phyloP scores from a whole-genome alignment of 2,113 vertebrate genomes.

The Spea multiplicata region DNA sequence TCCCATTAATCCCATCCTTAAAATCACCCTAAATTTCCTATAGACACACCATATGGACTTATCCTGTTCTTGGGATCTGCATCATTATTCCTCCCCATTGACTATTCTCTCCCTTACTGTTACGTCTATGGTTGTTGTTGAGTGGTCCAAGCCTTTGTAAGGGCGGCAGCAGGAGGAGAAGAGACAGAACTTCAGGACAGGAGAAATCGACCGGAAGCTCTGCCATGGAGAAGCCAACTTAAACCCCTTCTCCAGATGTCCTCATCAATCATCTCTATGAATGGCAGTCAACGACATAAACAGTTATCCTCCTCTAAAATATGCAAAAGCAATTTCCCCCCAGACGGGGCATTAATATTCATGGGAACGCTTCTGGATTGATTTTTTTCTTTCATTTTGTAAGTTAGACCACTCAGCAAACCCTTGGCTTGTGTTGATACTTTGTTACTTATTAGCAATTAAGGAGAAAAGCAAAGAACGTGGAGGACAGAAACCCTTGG shows the following conservation, averaged over 20 bases:
- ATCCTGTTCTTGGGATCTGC: neutral
- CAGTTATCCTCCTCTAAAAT: neutral
- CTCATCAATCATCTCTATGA: neutral
- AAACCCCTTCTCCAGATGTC: neutral
- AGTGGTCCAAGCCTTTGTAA: too few species aligned
- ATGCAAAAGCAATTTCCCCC: neutral
- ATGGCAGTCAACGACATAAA: neutral
- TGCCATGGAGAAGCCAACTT: too few species aligned
- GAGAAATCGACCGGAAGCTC: too few species aligned
- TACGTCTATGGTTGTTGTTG: too few species aligned
- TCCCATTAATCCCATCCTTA: too few species aligned
- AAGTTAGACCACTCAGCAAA: neutral
- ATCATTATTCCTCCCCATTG: too few species aligned
- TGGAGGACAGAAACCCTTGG: neutral
- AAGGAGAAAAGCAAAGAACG: neutral
- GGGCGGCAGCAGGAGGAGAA: too few species aligned
- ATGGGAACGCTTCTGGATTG: constrained; percentile 16
- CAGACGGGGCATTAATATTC: neutral
- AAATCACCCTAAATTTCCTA: too few species aligned
- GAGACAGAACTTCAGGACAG: too few species aligned
- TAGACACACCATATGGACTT: neutral
- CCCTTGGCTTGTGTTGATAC: constrained; percentile 19
- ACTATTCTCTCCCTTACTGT: too few species aligned
- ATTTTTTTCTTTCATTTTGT: constrained; percentile 3
- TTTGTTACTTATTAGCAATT: constrained; percentile 12